Conservation (phyloP, 1,140 invertebrate species). For the Trichonephila inaurata region DNA sequence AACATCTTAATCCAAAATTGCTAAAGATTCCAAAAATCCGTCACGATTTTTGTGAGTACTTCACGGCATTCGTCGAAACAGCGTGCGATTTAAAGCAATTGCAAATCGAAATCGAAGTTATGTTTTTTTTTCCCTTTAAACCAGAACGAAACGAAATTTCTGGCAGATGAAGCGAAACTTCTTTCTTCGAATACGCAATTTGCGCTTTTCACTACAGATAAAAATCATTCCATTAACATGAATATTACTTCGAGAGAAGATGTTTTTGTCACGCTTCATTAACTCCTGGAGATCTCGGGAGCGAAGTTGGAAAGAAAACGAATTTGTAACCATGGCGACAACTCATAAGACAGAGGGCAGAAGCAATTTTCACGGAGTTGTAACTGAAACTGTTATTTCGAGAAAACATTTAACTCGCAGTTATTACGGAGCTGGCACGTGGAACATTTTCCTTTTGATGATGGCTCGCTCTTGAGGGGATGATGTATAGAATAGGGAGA, state of each 20-base stretch:
- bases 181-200: conserved; percentile 17
- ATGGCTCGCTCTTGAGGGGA: not conserved
- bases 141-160: not conserved
- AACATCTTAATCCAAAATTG: no score
- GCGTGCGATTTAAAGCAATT: conserved; percentile 13
- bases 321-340: conserved; percentile 12
- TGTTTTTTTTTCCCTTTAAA: not conserved
- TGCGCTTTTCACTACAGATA: conserved; percentile 17
- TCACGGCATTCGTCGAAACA: no score
- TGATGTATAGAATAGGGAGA: not conserved
- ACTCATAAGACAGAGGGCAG: conserved; percentile 9
- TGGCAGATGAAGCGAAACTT: not conserved
- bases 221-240: conserved; percentile 59
- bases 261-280: conserved; percentile 58
- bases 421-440: conserved; percentile 14
- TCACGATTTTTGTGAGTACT: not conserved
- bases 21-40: not conserved
- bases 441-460: conserved; percentile 14
- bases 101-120: conserved; percentile 7
- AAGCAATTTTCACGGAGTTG: conserved; percentile 42
- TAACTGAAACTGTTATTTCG: conserved; percentile 48
- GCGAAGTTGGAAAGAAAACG: not conserved
- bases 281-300: conserved; percentile 24
- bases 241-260: conserved; percentile 42
- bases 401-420: conserved; percentile 43